Conservation (phyloP, 2,113 vertebrate genomes). For the Monarcha castaneiventris region DNA sequence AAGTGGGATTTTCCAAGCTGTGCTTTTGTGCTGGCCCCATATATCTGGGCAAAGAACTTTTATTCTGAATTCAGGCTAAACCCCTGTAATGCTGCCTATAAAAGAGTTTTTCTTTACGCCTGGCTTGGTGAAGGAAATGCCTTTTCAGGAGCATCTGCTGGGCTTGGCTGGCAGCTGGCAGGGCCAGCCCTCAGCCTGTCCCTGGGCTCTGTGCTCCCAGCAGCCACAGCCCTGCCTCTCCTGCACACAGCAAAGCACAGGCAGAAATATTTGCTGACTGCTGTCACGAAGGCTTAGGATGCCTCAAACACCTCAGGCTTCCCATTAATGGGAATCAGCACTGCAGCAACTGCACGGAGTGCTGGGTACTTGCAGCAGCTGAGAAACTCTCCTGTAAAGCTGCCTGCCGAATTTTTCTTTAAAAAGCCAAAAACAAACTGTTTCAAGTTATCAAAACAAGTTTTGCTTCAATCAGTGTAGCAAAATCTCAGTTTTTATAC, state of each 20-base stretch:
- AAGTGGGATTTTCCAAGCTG: background rate
- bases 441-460: background rate
- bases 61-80: background rate
- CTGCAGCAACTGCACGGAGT: background rate
- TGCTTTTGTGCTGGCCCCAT: background rate
- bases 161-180: background rate
- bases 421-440: background rate
- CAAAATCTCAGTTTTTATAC: background rate
- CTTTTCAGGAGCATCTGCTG: background rate
- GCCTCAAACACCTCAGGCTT: background rate
- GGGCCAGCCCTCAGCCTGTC: background rate
- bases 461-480: background rate
- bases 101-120: background rate
- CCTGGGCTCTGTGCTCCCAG: background rate
- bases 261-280: constrained; percentile 1
- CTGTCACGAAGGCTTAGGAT: background rate
- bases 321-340: background rate
- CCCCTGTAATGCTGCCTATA: background rate
- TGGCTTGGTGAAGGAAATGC: background rate
- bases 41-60: background rate
- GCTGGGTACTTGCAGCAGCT: background rate
- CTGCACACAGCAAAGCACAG: background rate
- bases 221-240: background rate
- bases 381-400: background rate
- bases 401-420: background rate